Conservation (phyloP, 2,888 invertebrate genomes). For the Hypolimnas misippus region DNA sequence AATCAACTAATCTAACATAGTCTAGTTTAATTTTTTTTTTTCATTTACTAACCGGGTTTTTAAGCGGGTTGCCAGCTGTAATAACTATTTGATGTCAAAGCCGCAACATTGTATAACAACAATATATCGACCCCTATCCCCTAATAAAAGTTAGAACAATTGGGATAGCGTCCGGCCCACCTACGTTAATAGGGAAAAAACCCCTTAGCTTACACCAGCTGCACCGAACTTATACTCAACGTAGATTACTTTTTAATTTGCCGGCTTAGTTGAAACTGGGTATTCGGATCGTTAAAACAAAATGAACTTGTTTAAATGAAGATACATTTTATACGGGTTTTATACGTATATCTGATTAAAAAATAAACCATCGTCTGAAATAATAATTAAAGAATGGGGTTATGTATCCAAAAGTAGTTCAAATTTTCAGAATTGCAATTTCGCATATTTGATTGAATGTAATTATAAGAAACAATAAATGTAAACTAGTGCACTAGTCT, state of each 20-base stretch:
- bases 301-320: not conserved
- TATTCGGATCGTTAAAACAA: constrained; percentile 1
- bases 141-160: constrained; percentile 24
- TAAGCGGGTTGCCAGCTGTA: not conserved
- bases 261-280: not conserved
- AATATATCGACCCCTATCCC: constrained; percentile 26
- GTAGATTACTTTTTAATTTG: constrained; percentile 24
- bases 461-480: too few relatives aligned
- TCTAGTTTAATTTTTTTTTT: not conserved
- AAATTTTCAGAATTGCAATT: too few relatives aligned
- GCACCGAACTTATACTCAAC: constrained; percentile 9
- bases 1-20: not conserved
- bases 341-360: not conserved
- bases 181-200: constrained; percentile 19
- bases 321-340: not conserved
- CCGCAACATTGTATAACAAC: constrained; percentile 1
- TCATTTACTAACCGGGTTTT: not conserved
- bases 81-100: not conserved
- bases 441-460: too few relatives aligned
- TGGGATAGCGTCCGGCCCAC: constrained; percentile 23
- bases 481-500: too few relatives aligned
- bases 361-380: not conserved
- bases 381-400: not conserved
- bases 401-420: too few relatives aligned
- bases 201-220: constrained; percentile 16